These are phyloP conservation scores for Maniola hyperantus DNA, from an alignment of 2,888 invertebrate genomes.

Conservation along the genomic window DNA sequence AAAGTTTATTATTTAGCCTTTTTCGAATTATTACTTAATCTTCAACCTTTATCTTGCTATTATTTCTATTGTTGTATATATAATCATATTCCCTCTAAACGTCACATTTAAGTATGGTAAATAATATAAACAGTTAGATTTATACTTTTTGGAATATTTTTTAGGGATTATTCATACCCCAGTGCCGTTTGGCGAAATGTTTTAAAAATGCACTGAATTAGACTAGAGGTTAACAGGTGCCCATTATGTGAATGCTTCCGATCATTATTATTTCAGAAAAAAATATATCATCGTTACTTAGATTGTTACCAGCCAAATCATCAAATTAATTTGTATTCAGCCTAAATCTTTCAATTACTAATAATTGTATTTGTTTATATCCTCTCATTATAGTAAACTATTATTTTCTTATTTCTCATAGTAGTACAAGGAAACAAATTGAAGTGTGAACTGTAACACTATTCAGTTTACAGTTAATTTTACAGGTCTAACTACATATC, in stretches of 20 bases:
- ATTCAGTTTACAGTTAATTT: constrained; percentile 81
- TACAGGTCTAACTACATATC: constrained; percentile 80
- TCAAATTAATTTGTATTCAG: background rate
- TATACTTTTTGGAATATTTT: background rate
- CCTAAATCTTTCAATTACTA: background rate
- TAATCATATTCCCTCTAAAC: background rate
- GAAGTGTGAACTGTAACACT: constrained; percentile 63
- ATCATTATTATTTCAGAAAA: background rate
- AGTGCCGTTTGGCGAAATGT: background rate
- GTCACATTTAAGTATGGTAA: background rate
- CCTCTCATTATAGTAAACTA: background rate
- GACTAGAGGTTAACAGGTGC: background rate
- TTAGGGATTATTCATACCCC: background rate
- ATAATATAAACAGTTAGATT: background rate
- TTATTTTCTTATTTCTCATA: too few species aligned
- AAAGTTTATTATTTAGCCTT: constrained; percentile 7
- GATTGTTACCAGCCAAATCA: background rate
- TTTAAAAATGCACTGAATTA: background rate
- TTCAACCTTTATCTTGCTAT: background rate
- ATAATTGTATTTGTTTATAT: background rate
- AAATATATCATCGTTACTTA: background rate
- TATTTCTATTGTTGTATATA: background rate
- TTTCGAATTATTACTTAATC: background rate
- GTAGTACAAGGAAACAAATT: constrained; percentile 10
- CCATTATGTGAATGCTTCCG: background rate